Percentiles rank a stretch among this genome's conserved stretches.
phyloP scores from a whole-genome alignment of 2,888 invertebrate species.

The Auanema freiburgensis region DNA sequence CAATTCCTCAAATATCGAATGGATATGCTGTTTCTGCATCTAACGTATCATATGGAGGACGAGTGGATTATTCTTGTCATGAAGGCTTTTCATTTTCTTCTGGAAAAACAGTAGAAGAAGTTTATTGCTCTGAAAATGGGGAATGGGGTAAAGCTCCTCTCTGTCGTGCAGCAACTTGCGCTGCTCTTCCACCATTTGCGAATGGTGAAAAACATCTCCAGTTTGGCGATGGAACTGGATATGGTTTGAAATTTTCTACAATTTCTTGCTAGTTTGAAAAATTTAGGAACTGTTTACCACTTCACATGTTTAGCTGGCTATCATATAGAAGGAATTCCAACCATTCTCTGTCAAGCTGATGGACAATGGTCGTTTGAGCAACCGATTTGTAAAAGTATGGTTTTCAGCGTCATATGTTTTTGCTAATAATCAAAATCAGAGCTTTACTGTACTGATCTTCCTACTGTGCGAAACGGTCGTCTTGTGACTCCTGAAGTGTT shows the following conservation, averaged over 20 bases:
- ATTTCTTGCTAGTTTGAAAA: constrained; percentile 15
- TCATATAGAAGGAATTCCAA: constrained; percentile 70
- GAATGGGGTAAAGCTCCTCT: constrained; percentile 58
- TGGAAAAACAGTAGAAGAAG: constrained; percentile 67
- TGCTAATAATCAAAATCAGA: constrained; percentile 43
- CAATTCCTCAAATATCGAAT: constrained; percentile 95
- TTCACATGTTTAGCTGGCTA: constrained; percentile 62
- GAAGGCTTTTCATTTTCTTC: constrained; percentile 84
- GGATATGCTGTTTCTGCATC: constrained; percentile 93
- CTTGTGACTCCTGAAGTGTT: constrained; percentile 37
- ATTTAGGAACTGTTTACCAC: constrained; percentile 53
- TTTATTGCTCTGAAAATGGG: constrained; percentile 61
- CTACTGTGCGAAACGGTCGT: constrained; percentile 53
- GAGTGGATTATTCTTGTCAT: constrained; percentile 85
- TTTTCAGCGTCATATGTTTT: constrained; percentile 65
- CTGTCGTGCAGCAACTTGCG: constrained; percentile 62
- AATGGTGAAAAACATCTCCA: constrained; percentile 58
- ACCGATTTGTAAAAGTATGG: constrained; percentile 85
- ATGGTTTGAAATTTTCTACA: constrained; percentile 47
- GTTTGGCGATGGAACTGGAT: constrained; percentile 64
- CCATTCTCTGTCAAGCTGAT: constrained; percentile 82
- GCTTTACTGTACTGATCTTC: constrained; percentile 53
- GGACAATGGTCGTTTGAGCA: constrained; percentile 90
- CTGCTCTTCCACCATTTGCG: constrained; percentile 54
- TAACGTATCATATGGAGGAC: constrained; percentile 85